Conservation (phyloP, 2,888 invertebrate genomes). For the Drosophila mimetica region DNA sequence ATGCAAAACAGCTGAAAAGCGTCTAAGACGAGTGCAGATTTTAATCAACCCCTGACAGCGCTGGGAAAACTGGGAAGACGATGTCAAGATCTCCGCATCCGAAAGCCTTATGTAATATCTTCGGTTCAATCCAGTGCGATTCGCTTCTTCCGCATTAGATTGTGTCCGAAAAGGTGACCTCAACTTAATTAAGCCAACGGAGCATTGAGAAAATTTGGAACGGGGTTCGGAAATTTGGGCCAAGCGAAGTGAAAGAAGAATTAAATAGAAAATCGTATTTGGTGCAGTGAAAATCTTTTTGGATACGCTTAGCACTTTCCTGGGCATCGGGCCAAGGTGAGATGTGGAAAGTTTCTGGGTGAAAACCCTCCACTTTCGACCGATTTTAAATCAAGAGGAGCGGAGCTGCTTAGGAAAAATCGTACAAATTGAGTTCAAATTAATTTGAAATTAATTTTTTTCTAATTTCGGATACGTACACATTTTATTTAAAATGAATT, state of each 20-base stretch:
- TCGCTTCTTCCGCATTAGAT: slow-evolving; percentile 32
- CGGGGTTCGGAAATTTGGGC: slow-evolving; percentile 14
- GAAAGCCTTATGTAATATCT: slow-evolving; percentile 4
- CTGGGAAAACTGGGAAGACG: slow-evolving; percentile 27
- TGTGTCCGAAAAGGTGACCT: slow-evolving; percentile 25
- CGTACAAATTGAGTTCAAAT: too few species aligned
- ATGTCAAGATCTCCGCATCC: slow-evolving; percentile 22
- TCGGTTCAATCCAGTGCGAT: slow-evolving; percentile 11
- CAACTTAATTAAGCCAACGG: slow-evolving; percentile 37
- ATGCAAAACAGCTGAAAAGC: slow-evolving; percentile 30
- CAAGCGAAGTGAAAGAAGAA: slow-evolving; percentile 31
- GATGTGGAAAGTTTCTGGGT: slow-evolving; percentile 35
- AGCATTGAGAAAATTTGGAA: slow-evolving; percentile 22
- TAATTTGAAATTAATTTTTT: too few species aligned
- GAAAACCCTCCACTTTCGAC: neutral
- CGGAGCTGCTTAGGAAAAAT: too few species aligned
- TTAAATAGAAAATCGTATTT: slow-evolving; percentile 41
- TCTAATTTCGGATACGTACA: too few species aligned
- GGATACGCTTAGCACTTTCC: slow-evolving; percentile 46
- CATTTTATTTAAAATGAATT: too few species aligned
- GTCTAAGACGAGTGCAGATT: slow-evolving; percentile 18
- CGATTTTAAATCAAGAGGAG: too few species aligned
- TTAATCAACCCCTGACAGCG: slow-evolving; percentile 31
- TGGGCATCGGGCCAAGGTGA: slow-evolving; percentile 52
- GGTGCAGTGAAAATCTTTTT: slow-evolving; percentile 44